Percentiles rank a stretch among this genome's conserved stretches.
These are phyloP conservation scores for Bemisia tabaci DNA, from an alignment of 1,140 invertebrate genomes.

Conservation along the genomic window DNA sequence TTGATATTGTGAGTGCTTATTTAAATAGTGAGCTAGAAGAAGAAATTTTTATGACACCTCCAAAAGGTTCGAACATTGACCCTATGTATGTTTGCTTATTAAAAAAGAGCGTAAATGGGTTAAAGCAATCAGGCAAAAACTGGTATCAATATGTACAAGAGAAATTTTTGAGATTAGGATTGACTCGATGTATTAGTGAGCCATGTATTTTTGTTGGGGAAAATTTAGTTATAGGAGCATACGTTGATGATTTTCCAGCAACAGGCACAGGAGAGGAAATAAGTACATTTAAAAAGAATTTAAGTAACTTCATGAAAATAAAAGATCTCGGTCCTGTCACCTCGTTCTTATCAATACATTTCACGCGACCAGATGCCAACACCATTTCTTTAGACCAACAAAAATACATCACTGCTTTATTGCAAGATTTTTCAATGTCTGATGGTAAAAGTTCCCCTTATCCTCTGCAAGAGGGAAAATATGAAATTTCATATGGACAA, in stretches of 20 bases:
- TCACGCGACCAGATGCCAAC: background rate
- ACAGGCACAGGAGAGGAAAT: background rate
- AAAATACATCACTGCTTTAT: background rate
- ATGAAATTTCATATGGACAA: background rate
- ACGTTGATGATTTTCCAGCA: slow-evolving; percentile 1
- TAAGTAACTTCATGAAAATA: background rate
- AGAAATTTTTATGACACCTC: slow-evolving; percentile 5
- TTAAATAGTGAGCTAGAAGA: slow-evolving; percentile 8
- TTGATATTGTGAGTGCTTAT: slow-evolving; percentile 5
- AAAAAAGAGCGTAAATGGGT: slow-evolving; percentile 7
- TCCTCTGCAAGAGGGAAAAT: slow-evolving; percentile 1
- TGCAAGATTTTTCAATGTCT: background rate
- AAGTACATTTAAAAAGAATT: background rate
- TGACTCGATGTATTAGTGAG: background rate
- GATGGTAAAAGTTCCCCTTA: background rate
- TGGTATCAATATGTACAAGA: slow-evolving; percentile 6
- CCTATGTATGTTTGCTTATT: background rate
- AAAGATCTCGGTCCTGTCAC: slow-evolving; percentile 5
- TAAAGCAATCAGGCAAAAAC: slow-evolving; percentile 1
- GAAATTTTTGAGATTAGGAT: background rate
- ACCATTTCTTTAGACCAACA: background rate
- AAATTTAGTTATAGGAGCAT: background rate
- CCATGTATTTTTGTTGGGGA: background rate
- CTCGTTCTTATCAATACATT: slow-evolving; percentile 6
- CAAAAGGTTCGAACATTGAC: slow-evolving; percentile 5